Evolutionary conservation across 1,140 invertebrate genomes (phyloP).

Genomic region (Pseudomyrmex sp.): DNA sequence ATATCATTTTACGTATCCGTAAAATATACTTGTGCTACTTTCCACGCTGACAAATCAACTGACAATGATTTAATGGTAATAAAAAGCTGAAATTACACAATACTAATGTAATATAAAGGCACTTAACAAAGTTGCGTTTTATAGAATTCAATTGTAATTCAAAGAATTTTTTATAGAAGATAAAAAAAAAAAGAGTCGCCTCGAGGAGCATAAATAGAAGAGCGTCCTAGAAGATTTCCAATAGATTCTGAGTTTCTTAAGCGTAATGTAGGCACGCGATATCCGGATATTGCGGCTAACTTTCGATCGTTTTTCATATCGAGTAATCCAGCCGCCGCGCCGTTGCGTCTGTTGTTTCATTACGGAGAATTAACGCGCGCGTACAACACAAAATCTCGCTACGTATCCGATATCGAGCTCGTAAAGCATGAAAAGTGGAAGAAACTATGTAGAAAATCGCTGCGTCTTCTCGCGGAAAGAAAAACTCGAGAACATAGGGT

Average conservation of each 20-base stretch:
- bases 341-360: conserved; percentile 1
- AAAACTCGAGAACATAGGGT: not conserved
- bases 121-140: no score
- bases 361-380: not conserved
- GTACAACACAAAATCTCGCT: not conserved
- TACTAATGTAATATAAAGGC: no score
- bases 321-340: not conserved
- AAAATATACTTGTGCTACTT: no score
- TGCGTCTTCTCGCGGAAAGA: conserved; percentile 4
- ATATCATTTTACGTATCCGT: no score
- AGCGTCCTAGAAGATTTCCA: conserved; percentile 3
- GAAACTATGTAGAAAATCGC: not conserved
- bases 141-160: conserved; percentile 31
- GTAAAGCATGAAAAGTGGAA: not conserved
- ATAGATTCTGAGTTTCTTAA: conserved; percentile 14
- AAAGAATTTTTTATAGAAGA: conserved; percentile 14
- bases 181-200: conserved; percentile 15
- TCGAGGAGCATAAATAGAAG: conserved; percentile 34
- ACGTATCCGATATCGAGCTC: conserved; percentile 3
- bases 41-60: no score
- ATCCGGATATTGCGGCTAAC: conserved; percentile 5
- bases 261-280: conserved; percentile 40
- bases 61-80: no score
- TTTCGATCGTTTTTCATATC: conserved; percentile 1
- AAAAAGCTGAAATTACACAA: no score